Conservation (phyloP, 1,140 invertebrate genomes). For the Saxidomus purpurata region DNA sequence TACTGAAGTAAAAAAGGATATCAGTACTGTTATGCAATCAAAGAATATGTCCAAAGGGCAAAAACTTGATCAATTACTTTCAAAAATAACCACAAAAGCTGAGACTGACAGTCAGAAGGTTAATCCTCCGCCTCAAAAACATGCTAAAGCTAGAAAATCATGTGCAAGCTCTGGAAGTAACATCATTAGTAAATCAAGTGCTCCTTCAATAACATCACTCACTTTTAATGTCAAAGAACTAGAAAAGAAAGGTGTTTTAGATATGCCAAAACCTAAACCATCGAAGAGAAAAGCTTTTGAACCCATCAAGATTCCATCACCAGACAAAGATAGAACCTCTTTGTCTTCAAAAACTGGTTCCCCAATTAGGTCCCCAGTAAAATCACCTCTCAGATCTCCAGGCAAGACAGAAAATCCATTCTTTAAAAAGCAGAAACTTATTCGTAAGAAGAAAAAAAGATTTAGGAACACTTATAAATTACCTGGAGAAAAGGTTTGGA, state of each 20-base stretch:
- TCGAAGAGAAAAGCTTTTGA: conserved; percentile 64
- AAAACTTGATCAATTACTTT: conserved; percentile 55
- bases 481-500: conserved; percentile 51
- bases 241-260: conserved; percentile 60
- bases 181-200: background rate
- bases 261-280: conserved; percentile 61
- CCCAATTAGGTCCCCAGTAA: conserved; percentile 20
- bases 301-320: conserved; percentile 51
- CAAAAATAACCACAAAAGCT: conserved; percentile 57
- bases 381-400: conserved; percentile 48
- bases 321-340: conserved; percentile 3
- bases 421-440: conserved; percentile 38
- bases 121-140: conserved; percentile 20
- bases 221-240: conserved; percentile 66
- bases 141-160: conserved; percentile 58
- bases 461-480: conserved; percentile 34
- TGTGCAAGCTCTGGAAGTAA: conserved; percentile 11
- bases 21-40: background rate
- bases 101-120: conserved; percentile 49
- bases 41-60: conserved; percentile 22
- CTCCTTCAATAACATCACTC: conserved; percentile 35
- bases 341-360: conserved; percentile 20
- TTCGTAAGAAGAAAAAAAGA: conserved; percentile 26
- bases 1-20: background rate
- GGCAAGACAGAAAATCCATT: conserved; percentile 49